A percentile compares a stretch with the other conserved stretches of the same genome.
Evolutionary conservation across 2,113 vertebrate species (phyloP).

Genomic region (Psammodynastes pulverulentus): DNA sequence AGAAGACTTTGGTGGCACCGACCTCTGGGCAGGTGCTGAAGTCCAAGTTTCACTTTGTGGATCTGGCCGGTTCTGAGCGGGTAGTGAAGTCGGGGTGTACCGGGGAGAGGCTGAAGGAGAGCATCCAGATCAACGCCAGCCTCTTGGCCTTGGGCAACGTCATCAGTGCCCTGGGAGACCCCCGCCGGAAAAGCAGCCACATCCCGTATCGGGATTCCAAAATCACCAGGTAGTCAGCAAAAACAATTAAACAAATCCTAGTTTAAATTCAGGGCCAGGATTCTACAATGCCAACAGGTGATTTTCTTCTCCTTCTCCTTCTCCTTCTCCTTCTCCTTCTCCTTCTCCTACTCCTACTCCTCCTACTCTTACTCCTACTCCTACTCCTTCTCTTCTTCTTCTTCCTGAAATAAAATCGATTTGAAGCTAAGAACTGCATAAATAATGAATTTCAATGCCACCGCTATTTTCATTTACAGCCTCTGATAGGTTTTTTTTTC

Average conservation of each 20-base stretch:
- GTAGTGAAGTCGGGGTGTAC: constrained; percentile 90
- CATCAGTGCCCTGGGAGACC: constrained; percentile 91
- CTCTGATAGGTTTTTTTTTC: background rate
- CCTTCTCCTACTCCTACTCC: too few relatives aligned
- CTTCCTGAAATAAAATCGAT: background rate
- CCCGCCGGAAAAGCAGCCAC: constrained; percentile 86
- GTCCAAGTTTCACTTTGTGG: constrained; percentile 97
- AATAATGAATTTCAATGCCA: background rate
- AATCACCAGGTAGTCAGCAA: constrained; percentile 82
- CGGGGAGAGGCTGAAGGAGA: constrained; percentile 91
- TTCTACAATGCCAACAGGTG: background rate
- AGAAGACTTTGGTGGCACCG: rapidly evolving
- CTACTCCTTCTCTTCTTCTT: too few relatives aligned
- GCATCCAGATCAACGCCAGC: constrained; percentile 95
- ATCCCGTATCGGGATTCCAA: constrained; percentile 97
- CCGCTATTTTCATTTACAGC: background rate
- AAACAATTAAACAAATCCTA: background rate
- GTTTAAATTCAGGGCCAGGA: background rate
- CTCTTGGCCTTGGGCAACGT: constrained; percentile 93
- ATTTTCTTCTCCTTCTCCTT: too few relatives aligned
- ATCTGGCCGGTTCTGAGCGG: constrained; percentile 91
- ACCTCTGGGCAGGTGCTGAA: constrained; percentile 78
- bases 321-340: too few relatives aligned
- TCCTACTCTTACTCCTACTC: too few relatives aligned
- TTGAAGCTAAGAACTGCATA: background rate